Conservation (phyloP, 2,113 vertebrate species). For the Albula glossodonta region DNA sequence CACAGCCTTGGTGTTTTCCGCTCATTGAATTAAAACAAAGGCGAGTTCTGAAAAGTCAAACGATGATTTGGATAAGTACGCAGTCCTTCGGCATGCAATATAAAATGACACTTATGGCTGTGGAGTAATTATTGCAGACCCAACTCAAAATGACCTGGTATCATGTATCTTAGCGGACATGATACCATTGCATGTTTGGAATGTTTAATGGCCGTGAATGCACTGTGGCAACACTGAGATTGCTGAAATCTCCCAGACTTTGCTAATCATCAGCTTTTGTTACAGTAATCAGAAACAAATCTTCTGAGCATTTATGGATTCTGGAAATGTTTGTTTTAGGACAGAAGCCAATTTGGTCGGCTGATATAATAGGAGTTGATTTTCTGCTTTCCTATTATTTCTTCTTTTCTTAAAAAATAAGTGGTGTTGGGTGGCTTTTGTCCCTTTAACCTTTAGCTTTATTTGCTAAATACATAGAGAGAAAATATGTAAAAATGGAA, state of each 20-base stretch:
- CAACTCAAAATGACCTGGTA: background rate
- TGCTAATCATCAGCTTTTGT: conserved; percentile 35
- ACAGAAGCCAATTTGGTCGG: conserved; percentile 30
- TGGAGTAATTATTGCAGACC: background rate
- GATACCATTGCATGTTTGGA: background rate
- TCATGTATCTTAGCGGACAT: background rate
- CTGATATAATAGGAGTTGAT: conserved; percentile 36
- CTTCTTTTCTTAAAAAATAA: too few relatives aligned
- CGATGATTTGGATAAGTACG: background rate
- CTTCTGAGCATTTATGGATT: conserved; percentile 32
- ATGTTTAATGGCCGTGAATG: background rate
- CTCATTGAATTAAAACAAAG: background rate
- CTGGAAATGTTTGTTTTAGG: conserved; percentile 23
- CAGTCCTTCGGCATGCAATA: background rate
- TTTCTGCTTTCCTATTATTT: too few relatives aligned
- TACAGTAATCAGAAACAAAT: conserved; percentile 31
- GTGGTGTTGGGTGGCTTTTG: background rate
- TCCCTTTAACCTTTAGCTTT: conserved; percentile 14
- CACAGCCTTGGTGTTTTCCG: background rate
- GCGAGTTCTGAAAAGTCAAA: background rate
- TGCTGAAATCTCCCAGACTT: conserved; percentile 10
- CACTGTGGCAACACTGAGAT: conserved; percentile 5
- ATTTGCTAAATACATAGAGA: too few relatives aligned
- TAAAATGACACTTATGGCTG: background rate
- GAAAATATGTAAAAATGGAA: too few relatives aligned